Conservation (phyloP, 2,888 invertebrate genomes). For the Drosophila imparisetae region DNA sequence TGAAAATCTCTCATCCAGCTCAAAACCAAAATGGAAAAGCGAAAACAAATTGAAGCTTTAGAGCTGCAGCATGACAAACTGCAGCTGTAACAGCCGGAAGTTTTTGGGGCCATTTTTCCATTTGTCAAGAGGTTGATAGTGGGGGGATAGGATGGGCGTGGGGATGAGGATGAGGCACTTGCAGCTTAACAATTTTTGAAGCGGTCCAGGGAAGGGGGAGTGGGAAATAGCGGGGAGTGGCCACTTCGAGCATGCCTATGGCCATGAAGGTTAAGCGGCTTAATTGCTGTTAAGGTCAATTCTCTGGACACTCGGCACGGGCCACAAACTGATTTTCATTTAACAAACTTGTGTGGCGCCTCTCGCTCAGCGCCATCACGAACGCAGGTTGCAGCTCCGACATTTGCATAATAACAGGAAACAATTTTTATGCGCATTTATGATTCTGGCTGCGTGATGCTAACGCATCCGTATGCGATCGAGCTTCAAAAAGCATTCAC, state of each 20-base stretch:
- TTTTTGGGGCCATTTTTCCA: slow-evolving; percentile 72
- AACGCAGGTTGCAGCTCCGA: slow-evolving; percentile 25
- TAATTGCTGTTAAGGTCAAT: slow-evolving; percentile 77
- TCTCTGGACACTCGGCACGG: slow-evolving; percentile 14
- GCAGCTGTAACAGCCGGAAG: slow-evolving; percentile 71
- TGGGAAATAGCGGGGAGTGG: slow-evolving; percentile 5
- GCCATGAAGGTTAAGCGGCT: slow-evolving; percentile 65
- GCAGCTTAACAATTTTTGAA: slow-evolving; percentile 67
- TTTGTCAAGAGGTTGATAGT: slow-evolving; percentile 60
- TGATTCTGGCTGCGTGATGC: slow-evolving; percentile 61
- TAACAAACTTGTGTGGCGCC: slow-evolving; percentile 25
- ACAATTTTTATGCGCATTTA: slow-evolving; percentile 69
- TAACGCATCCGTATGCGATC: slow-evolving; percentile 16
- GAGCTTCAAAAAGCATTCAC: slow-evolving; percentile 32
- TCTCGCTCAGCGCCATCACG: slow-evolving; percentile 9
- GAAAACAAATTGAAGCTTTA: slow-evolving; percentile 72
- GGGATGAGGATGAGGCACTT: neutral
- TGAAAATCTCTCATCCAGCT: slow-evolving; percentile 59
- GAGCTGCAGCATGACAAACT: slow-evolving; percentile 66
- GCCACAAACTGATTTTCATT: slow-evolving; percentile 50
- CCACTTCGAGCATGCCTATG: slow-evolving; percentile 13
- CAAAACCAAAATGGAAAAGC: slow-evolving; percentile 57
- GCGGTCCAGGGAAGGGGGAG: slow-evolving; percentile 16
- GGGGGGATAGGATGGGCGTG: slow-evolving; percentile 1
- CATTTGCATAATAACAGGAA: slow-evolving; percentile 77